phyloP scores from a whole-genome alignment of 2,888 invertebrate species.

The Eupithecia dodoneata region DNA sequence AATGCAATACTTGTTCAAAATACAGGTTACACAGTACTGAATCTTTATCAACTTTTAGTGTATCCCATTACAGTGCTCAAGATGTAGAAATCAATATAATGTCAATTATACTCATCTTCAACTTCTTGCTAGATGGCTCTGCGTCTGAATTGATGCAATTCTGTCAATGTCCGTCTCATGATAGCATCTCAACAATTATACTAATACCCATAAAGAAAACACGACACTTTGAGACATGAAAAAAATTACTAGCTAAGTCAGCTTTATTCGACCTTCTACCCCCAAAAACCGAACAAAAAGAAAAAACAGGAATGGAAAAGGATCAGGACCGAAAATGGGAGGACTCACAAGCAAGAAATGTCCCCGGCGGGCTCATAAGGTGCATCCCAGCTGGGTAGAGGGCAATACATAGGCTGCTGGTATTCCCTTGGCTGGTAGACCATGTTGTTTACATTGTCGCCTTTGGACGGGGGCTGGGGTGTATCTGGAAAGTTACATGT shows the following conservation, averaged over 20 bases:
- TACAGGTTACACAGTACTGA: not conserved
- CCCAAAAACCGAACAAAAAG: not conserved
- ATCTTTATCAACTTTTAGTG: not conserved
- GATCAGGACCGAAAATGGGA: conserved; percentile 64
- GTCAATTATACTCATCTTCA: not conserved
- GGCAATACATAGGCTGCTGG: conserved; percentile 71
- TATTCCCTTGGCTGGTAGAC: conserved; percentile 74
- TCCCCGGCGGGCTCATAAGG: conserved; percentile 81
- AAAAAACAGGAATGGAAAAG: conserved; percentile 45
- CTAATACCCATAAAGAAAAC: not conserved
- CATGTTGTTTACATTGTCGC: conserved; percentile 84
- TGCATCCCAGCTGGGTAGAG: conserved; percentile 72
- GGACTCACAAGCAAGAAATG: conserved; percentile 83
- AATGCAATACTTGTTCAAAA: not conserved
- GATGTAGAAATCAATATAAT: not conserved
- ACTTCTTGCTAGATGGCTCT: too few species aligned
- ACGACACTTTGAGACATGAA: not conserved
- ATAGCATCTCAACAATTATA: not conserved
- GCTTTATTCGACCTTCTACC: not conserved
- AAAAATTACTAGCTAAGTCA: not conserved
- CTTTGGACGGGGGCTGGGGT: conserved; percentile 74
- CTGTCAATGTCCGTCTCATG: too few species aligned
- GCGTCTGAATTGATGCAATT: too few species aligned
- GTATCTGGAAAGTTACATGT: conserved; percentile 74
- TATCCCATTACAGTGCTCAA: not conserved